Conservation (phyloP, 1,140 invertebrate genomes). For the Eupristina koningsbergeri region DNA sequence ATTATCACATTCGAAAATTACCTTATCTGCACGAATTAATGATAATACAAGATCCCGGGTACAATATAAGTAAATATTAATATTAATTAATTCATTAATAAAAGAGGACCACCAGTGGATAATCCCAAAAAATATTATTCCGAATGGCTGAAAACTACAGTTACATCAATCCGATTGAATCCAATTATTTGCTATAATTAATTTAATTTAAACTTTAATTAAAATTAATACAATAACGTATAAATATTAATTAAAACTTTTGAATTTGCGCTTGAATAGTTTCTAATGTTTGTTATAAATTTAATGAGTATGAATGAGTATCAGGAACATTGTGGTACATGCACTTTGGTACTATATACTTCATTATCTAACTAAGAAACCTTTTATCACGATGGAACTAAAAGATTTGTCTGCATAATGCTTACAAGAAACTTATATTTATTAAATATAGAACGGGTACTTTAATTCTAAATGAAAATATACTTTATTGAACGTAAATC, state of each 20-base stretch:
- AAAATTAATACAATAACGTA: neutral
- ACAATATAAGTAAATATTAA: no score
- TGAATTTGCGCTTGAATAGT: neutral
- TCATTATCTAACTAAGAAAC: neutral
- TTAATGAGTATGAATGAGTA: no score
- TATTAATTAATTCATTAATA: no score
- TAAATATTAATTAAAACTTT: neutral
- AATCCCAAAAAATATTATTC: no score
- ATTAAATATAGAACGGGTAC: neutral
- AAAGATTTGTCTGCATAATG: neutral
- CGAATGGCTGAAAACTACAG: neutral
- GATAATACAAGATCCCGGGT: no score
- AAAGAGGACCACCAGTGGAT: no score
- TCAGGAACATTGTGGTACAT: neutral
- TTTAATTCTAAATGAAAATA: neutral
- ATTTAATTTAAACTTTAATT: neutral
- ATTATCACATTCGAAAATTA: no score
- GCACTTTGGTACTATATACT: neutral
- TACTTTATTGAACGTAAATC: neutral
- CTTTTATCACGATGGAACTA: neutral
- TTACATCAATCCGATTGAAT: neutral
- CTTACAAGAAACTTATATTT: neutral
- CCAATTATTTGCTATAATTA: no score
- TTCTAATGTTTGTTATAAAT: no score
- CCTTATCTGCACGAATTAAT: no score